These are phyloP conservation scores for Rotaria macrura DNA, from an alignment of 2,888 invertebrate genomes.

Conservation along the genomic window DNA sequence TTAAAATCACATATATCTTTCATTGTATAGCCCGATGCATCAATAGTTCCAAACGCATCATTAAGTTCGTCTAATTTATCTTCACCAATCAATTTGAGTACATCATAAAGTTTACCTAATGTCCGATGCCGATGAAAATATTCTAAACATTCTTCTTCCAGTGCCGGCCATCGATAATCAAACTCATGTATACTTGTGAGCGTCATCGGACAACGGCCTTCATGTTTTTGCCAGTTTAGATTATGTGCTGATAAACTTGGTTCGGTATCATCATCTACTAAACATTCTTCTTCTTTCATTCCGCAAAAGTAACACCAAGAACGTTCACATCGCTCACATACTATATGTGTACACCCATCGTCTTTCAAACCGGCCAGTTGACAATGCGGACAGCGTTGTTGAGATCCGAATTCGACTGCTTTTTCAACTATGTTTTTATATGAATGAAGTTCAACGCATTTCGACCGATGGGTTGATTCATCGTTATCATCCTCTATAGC, in stretches of 20 bases:
- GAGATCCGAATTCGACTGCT: not conserved
- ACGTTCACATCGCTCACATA: not conserved
- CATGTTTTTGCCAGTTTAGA: not conserved
- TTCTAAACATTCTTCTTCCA: not conserved
- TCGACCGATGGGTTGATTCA: not conserved
- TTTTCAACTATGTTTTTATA: not conserved
- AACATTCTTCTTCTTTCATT: not conserved
- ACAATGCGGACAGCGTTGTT: not conserved
- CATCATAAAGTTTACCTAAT: not conserved
- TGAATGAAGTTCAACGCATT: not conserved
- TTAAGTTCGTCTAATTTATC: not conserved
- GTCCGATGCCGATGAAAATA: slow-evolving; percentile 11
- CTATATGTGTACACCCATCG: slow-evolving; percentile 4
- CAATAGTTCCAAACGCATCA: not conserved
- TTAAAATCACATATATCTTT: not conserved
- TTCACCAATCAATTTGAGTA: not conserved
- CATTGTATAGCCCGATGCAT: not conserved
- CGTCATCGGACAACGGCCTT: not conserved
- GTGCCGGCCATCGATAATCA: not conserved
- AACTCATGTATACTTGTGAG: not conserved
- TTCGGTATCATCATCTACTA: not conserved
- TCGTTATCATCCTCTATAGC: not conserved
- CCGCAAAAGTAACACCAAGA: slow-evolving; percentile 12
- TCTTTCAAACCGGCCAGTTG: not conserved
- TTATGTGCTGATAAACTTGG: not conserved